These are phyloP conservation scores for Cheilosia vulpina DNA, from an alignment of 2,888 invertebrate genomes.

Conservation along the genomic window DNA sequence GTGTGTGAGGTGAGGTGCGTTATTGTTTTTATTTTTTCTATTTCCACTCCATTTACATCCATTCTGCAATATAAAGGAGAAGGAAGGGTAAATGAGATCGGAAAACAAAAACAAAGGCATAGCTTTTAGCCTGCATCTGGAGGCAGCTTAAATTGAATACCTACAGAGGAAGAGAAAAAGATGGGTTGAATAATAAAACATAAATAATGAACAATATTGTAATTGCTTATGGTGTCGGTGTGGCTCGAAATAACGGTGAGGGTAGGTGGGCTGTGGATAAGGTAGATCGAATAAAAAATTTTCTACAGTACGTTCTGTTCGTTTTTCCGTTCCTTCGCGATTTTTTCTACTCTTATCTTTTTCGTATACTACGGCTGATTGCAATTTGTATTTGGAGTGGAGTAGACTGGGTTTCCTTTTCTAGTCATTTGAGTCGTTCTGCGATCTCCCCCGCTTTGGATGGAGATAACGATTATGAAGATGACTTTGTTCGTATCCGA, in stretches of 20 bases:
- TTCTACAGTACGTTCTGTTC: slow-evolving; percentile 18
- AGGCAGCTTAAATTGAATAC: background rate
- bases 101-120: slow-evolving; percentile 68
- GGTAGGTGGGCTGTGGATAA: background rate
- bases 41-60: slow-evolving; percentile 54
- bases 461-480: slow-evolving; percentile 20
- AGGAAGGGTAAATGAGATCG: slow-evolving; percentile 58
- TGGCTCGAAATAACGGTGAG: background rate
- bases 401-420: slow-evolving; percentile 15
- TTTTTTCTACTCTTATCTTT: slow-evolving; percentile 2
- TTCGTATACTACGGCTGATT: slow-evolving; percentile 59
- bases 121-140: background rate
- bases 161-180: slow-evolving; percentile 13
- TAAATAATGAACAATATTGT: slow-evolving; percentile 71
- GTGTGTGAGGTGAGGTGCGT: slow-evolving; percentile 53
- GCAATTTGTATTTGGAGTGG: slow-evolving; percentile 57
- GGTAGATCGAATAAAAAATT: slow-evolving; percentile 6
- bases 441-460: slow-evolving; percentile 21
- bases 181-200: slow-evolving; percentile 44
- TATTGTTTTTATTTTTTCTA: slow-evolving; percentile 51
- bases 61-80: slow-evolving; percentile 42
- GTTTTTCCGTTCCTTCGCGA: slow-evolving; percentile 21
- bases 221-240: slow-evolving; percentile 48
- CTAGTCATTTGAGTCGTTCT: slow-evolving; percentile 17
- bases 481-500: slow-evolving; percentile 1